A percentile compares a stretch with the other conserved stretches of the same genome.
These are phyloP conservation scores for Ameiurus melas DNA, from an alignment of 2,113 vertebrate species.

Conservation along the genomic window DNA sequence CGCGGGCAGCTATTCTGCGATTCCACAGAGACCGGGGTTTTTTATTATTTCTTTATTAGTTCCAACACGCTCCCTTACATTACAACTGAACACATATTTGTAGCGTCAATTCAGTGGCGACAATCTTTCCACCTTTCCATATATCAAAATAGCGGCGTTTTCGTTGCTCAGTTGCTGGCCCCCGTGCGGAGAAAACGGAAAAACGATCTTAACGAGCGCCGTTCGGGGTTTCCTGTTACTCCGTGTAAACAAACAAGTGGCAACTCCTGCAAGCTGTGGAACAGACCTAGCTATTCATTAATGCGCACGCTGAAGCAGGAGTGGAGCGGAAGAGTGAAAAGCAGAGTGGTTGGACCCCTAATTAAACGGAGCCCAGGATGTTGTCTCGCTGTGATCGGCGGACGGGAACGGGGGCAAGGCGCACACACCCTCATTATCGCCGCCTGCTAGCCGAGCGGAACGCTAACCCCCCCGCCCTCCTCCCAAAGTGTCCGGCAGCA, in stretches of 20 bases:
- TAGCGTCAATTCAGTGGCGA: background rate
- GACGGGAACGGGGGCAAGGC: constrained; percentile 61
- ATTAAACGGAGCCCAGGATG: constrained; percentile 46
- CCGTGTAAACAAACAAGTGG: constrained; percentile 10
- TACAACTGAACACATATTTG: background rate
- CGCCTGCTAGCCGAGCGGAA: constrained; percentile 68
- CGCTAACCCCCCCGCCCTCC: constrained; percentile 55
- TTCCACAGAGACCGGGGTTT: background rate
- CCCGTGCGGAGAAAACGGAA: background rate
- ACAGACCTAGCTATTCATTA: constrained; percentile 18
- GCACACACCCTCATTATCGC: constrained; percentile 69
- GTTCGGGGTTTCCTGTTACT: background rate
- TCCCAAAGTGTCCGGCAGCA: constrained; percentile 55
- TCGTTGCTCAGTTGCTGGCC: background rate
- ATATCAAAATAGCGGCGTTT: background rate
- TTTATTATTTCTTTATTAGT: background rate
- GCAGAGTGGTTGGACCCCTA: constrained; percentile 42
- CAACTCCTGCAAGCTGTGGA: constrained; percentile 3
- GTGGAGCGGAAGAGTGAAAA: constrained; percentile 33
- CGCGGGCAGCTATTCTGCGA: background rate
- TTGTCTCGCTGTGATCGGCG: constrained; percentile 59
- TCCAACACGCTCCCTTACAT: background rate
- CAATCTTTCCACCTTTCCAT: background rate
- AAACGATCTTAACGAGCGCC: background rate
- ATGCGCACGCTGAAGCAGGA: background rate